Evolutionary conservation across 2,113 vertebrate species (phyloP), one percentile per base, ranked within the genome.

Genomic region (Melospiza georgiana): DNA sequence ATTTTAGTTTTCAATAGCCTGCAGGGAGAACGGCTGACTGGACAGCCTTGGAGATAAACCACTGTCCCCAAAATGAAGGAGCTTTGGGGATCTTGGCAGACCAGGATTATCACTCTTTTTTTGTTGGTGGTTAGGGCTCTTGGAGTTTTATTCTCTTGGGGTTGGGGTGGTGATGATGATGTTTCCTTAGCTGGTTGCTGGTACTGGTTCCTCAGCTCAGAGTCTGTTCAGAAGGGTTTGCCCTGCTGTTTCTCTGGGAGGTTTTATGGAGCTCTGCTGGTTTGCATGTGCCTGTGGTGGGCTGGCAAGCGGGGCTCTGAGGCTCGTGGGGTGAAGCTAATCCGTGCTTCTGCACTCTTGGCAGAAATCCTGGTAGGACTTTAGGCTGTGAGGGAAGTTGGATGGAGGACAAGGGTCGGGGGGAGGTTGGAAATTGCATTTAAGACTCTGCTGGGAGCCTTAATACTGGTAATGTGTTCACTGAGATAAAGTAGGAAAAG

Each of bases 291-390:
- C 52, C 78, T 11, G 9, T 1, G 4, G 43, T 17, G 63, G 67
- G 82, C 76, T 88, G 88, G 85, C 59, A 88, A 65, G 19, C 12
- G 9, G 62, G 74, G 46, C 77, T 82, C 71, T 39, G 43, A 84
- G 77, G 81, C 51, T 92, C 76, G 20, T 1, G 5, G 80, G 39
- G 80, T 90, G 91, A 81, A 86, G 59, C 30, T 95, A 90, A 94
- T 84, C 83, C 21, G 1, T 37, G 65, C 51, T 77, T 93, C 75
- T 93, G 90, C 63, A 28, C 79, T 90, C 80, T 46, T 81, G 80
- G 86, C 80, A 92, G 83, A 87, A 93, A 93, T 93, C 43, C 75
- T 90, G 92, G 55, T 75, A 95, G 72, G 72, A 51, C 46, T 62
- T 65, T 8, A 66, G 63, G 67, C 85, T 6, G 3, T 43, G 54